Evolutionary conservation across 2,888 invertebrate genomes (phyloP), one percentile per base, ranked within the genome.

Genomic region (Kuschelorhynchus macadamiae): DNA sequence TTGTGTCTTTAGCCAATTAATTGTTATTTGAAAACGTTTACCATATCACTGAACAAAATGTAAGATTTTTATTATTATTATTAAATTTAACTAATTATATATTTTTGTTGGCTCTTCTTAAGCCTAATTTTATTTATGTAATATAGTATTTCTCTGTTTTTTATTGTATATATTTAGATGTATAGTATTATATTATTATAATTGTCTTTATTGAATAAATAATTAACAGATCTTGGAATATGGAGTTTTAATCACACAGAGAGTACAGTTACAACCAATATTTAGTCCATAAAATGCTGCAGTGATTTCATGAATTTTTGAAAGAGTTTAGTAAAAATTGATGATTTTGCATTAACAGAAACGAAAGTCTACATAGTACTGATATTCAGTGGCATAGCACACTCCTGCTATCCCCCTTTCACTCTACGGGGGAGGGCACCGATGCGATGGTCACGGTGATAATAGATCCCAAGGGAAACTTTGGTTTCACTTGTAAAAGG

Each of bases 131-230:
- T 60, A 52, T 66, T 66, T 60, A 60, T 66, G 66, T 66, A 66
- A 53, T 46, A 47, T 59, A 57, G 39, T 36, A 44, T 59, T 59
- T 59, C 65, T 62, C 60, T 65, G 53, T 61, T 64, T 56, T 62
- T 82, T 83, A 84, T 84, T 85, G 85, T 85, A 85, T 79, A 85
- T 85, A 85, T 80, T 73, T 84, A 81, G 82, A 82, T 85, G 85
- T 84, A 85, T 85, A 85, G 83, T 81, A 83, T 81, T 79, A 83
- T 81, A 83, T 81, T 78, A 83, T 82, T 81, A 82, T 83, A 80
- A 84, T 84, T 85, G 85, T 85, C 85, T 83, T 84, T 80, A 84
- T 84, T 84, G 83, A 84, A 67, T 57, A 62, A 70, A 70, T 56
- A 33, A 64, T 64, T 65, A 69, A 69, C 64, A 49, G 25, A 55